Base-by-base conservation (phyloP, 2,797 vertebrate species). In the Benthosema pterotum region DNA sequence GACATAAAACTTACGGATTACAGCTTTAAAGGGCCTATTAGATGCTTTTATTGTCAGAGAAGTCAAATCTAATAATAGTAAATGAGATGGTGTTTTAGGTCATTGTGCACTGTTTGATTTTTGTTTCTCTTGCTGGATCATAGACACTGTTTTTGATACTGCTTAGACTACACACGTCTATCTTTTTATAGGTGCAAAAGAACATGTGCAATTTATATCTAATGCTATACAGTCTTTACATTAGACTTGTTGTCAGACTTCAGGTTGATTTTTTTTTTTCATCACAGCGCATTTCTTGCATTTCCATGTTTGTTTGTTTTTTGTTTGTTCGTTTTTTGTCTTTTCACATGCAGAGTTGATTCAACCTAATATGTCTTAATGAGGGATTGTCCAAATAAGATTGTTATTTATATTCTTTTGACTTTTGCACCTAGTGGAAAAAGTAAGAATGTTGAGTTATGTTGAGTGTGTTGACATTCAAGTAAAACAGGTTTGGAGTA, bases 361-460 rank as follows among this genome's bases (percentile, higher is more conserved):
- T 88, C 83, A 86, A 75, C 84, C 83, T 86, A 78, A 80, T 77
- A 83, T 85, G 89, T 93, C 89, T 92, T 91, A 91, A 89, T 82
- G 78, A 89, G 83, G 78, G 86, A 86, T 87, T 83, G 60, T 86
- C 77, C 63, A 62, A 66, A 69, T 62, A 61, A 67, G 60, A 72
- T 75, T 72, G 63, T 80, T 66, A 60, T 72, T 72, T 74, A 28
- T 75, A 43, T 78, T 75, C 50, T 80, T 78, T 77, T 71, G 60
- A 75, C 66, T 72, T 76, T 80, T 83, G 62, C 85, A 67, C 73
- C 42, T 65, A 72, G 70, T 69, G 43, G 25, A 71, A 74, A 83
- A 82, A 63, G 69, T 18, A 62, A 56, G 58, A 75, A 11, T 66
- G 62, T 54, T 76, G 65, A 71, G 60, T 76, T 68, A 69, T 48